These are phyloP conservation scores for Ormia ochracea DNA, from an alignment of 2,888 invertebrate genomes.

Conservation along the genomic window DNA sequence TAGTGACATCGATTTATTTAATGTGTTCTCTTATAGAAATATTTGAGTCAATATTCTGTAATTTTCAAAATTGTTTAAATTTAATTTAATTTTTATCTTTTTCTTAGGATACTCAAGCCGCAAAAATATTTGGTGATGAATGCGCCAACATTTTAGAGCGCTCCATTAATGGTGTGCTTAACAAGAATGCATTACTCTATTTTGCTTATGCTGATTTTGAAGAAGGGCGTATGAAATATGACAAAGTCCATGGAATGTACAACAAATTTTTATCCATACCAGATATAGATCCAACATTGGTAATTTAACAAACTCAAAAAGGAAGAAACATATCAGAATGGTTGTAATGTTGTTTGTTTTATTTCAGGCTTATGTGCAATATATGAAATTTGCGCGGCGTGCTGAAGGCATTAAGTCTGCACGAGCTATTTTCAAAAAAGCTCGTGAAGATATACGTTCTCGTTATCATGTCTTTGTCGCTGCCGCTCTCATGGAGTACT, in stretches of 20 bases:
- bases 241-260: constrained; percentile 97
- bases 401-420: constrained; percentile 99
- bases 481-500: constrained; percentile 99
- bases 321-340: no score
- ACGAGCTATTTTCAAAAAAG: constrained; percentile 94
- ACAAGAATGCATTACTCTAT: constrained; percentile 94
- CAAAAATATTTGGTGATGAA: constrained; percentile 95
- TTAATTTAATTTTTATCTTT: background rate
- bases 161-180: constrained; percentile 91
- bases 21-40: constrained; percentile 47
- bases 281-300: constrained; percentile 96
- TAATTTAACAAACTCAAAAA: constrained; percentile 75
- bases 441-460: constrained; percentile 90
- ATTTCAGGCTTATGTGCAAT: constrained; percentile 93
- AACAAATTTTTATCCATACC: constrained; percentile 91
- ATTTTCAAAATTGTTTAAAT: background rate
- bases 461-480: constrained; percentile 97
- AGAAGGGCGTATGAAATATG: constrained; percentile 96
- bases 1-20: constrained; percentile 69
- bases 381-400: constrained; percentile 98
- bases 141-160: constrained; percentile 96
- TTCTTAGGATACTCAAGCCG: constrained; percentile 90
- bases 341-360: background rate
- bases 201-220: constrained; percentile 99
- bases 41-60: background rate